Evolutionary conservation across 2,888 invertebrate species (phyloP).

Genomic region (Elmis aenea): DNA sequence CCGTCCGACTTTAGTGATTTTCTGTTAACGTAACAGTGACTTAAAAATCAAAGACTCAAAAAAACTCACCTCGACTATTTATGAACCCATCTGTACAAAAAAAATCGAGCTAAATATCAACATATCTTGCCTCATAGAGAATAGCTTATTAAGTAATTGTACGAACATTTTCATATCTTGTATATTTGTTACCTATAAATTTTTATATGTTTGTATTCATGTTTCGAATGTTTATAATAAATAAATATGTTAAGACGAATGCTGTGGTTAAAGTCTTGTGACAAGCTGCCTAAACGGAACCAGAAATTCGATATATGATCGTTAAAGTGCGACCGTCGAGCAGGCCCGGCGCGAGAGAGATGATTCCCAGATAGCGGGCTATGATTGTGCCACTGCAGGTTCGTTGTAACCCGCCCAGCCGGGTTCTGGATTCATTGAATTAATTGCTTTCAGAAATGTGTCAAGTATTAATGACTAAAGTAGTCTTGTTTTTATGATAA

Average conservation of each 20-base stretch:
- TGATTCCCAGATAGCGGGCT: slow-evolving; percentile 14
- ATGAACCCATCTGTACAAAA: background rate
- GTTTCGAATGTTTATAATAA: slow-evolving; percentile 20
- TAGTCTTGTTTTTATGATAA: slow-evolving; percentile 14
- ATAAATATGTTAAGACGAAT: slow-evolving; percentile 7
- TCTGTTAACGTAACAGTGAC: slow-evolving; percentile 37
- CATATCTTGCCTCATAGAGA: slow-evolving; percentile 13
- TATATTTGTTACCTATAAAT: slow-evolving; percentile 19
- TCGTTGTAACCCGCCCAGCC: slow-evolving; percentile 17
- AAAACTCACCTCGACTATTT: background rate
- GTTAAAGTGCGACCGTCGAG: slow-evolving; percentile 10
- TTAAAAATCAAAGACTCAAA: slow-evolving; percentile 14
- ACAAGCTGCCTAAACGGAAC: slow-evolving; percentile 6
- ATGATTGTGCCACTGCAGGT: slow-evolving; percentile 14
- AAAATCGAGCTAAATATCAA: slow-evolving; percentile 1
- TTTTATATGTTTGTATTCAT: slow-evolving; percentile 14
- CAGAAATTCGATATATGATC: slow-evolving; percentile 4
- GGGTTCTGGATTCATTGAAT: slow-evolving; percentile 14
- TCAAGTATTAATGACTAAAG: slow-evolving; percentile 18
- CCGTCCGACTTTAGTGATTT: slow-evolving; percentile 44
- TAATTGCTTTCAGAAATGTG: slow-evolving; percentile 19
- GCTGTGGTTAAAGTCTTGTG: slow-evolving; percentile 1
- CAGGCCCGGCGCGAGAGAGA: slow-evolving; percentile 17
- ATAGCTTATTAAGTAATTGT: slow-evolving; percentile 7
- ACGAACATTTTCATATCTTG: slow-evolving; percentile 7